Base-by-base conservation (phyloP, 1,140 invertebrate genomes). In the Leptinotarsa undecemlineata region DNA sequence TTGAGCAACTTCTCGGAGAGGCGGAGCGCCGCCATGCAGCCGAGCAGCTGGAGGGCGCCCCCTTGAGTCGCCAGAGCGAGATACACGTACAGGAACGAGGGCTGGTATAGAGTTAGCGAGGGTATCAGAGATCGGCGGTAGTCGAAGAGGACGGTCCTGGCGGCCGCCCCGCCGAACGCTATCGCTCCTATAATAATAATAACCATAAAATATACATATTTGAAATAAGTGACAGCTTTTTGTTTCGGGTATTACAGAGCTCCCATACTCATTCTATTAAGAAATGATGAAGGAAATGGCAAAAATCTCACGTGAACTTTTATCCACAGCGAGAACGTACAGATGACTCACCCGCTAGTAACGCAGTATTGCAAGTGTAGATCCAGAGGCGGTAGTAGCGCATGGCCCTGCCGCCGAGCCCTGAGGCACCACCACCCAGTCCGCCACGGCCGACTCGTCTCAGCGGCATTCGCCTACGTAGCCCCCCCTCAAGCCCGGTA, bases 301-400 rank as follows among this genome's bases (percentile, higher is more conserved):
- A 42, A 8, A 33, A 11, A 42, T 42, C 33, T 42, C 8, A 3
- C 33, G 33, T 42, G 8, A 8, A 42, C 33, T 11, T 33, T 6
- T 42, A 42, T 42, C 8, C 1, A 42, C 8, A 42, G 0, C 33
- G 33, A 42, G 8, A 42, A 11, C 2, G 33, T 11, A 33, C 26
- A 33, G 8, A 11, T 3, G 33, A 19, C 51, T 57, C n/a, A 82
- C 92, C 92, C 75, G 93, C 89, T 84, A 96, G 87, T 83, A 96
- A 88, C 76, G 94, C 94, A 84, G 92, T 91, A 88, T 96, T 96
- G 90, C 94, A 95, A 82, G 93, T 93, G 89, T 96, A 96, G 84
- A 96, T 96, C 94, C 94, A 96, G 82, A 96, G 90, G 85, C 94
- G 92, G 88, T 96, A 96, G 89, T 96, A 96, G 87, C 88, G 83